Base-by-base conservation (phyloP, 1,140 invertebrate species). In the Dreissena polymorpha region DNA sequence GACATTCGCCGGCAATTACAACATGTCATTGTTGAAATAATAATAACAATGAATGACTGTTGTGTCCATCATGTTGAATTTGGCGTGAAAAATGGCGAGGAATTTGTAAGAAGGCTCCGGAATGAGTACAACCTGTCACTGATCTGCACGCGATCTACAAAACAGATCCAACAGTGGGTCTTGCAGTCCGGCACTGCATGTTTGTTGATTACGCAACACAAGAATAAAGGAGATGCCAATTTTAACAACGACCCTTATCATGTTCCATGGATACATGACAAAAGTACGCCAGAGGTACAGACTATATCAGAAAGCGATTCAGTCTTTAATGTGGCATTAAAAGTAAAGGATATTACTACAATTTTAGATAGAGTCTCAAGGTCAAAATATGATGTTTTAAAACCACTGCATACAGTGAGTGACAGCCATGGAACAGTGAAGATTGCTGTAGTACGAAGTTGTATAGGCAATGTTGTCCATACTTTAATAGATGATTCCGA, bases 51-150 rank as follows among this genome's bases (percentile, higher is more conserved):
- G 77, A 57, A 74, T 57, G 72, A 74, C 23, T 64, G 78, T 16
- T 81, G 85, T 84, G 71, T 94, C n/a, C 93, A 94, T 88, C 94
- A 94, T 75, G 88, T 94, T 64, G 93, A 94, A 91, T 88, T 94
- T 78, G 93, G 93, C 69, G 91, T 93, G 0, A 71, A 73, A 49
- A 88, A 93, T 85, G 91, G 91, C 10, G 69, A 85, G 29, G 82
- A 84, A 50, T 70, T 91, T 39, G 23, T 88, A 7, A 57, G 80
- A 67, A 87, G 86, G 16, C 88, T 94, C 49, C 76, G 67, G 8
- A 78, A 88, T 39, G 90, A 92, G 51, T 93, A 92, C 84, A 91
- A 89, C 39, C 93, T 94, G 78, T 51, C 70, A 0, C 72, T 92
- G 21, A 78, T 90, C 27, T 93, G 91, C 5, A 86, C 77, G 6